Conservation (phyloP, 2,113 vertebrate genomes). For the Laticauda colubrina region DNA sequence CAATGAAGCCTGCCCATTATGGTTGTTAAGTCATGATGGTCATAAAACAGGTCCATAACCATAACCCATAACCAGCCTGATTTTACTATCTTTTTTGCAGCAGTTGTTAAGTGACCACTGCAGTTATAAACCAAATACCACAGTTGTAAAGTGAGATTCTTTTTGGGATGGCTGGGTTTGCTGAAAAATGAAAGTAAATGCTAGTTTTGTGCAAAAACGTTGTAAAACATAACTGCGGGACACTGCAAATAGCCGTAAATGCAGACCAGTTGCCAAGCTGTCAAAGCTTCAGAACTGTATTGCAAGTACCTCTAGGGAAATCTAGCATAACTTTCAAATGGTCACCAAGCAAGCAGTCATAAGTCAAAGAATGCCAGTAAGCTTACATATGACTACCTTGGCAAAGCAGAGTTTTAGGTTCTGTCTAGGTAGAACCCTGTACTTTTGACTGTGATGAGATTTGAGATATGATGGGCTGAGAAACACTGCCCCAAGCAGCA, state of each 20-base stretch:
- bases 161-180: neutral
- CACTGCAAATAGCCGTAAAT: neutral
- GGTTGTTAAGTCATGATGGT: neutral
- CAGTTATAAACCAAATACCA: neutral
- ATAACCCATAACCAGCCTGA: neutral
- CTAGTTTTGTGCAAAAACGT: neutral
- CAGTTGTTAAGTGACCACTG: neutral
- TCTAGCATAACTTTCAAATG: neutral
- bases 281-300: neutral
- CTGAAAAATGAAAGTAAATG: neutral
- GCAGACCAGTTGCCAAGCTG: neutral
- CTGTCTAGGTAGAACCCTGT: neutral
- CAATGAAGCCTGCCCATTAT: neutral
- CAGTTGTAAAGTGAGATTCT: neutral
- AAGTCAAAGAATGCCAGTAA: neutral
- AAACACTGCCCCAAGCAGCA: neutral
- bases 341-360: neutral
- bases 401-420: neutral
- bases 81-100: neutral
- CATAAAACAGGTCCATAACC: neutral
- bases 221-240: neutral
- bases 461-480: neutral
- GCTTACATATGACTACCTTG: neutral
- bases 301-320: neutral
- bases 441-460: neutral